Percentiles rank a stretch among this genome's conserved stretches.
These are phyloP conservation scores for Caenorhabditis panamensis DNA, from an alignment of 2,888 invertebrate genomes.

Conservation along the genomic window DNA sequence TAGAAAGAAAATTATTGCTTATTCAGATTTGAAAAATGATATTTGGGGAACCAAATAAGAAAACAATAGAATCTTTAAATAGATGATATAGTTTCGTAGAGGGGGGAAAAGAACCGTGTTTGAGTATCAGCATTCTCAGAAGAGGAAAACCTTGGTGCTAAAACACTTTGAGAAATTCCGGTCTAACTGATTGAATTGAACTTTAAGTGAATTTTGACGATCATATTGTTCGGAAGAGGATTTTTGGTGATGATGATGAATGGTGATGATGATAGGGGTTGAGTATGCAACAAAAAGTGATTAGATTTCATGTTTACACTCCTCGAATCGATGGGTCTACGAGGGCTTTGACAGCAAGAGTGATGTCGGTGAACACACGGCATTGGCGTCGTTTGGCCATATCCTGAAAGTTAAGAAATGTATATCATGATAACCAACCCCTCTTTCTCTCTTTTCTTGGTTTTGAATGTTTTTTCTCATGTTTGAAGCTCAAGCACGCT, in stretches of 20 bases:
- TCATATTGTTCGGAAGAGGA: slow-evolving; percentile 23
- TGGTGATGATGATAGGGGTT: slow-evolving; percentile 4
- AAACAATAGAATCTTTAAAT: slow-evolving; percentile 11
- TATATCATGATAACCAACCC: neutral
- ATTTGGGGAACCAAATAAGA: slow-evolving; percentile 7
- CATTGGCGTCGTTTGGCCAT: slow-evolving; percentile 80
- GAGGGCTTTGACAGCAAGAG: slow-evolving; percentile 61
- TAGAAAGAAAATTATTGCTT: slow-evolving; percentile 5
- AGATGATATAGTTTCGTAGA: slow-evolving; percentile 10
- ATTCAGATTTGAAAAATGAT: neutral
- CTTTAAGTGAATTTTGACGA: slow-evolving; percentile 44
- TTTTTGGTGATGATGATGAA: slow-evolving; percentile 22
- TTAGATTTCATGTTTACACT: slow-evolving; percentile 22
- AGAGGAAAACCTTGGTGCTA: slow-evolving; percentile 4
- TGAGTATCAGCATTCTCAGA: slow-evolving; percentile 39
- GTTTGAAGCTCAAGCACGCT: slow-evolving; percentile 22
- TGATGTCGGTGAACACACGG: slow-evolving; percentile 73
- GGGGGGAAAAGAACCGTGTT: slow-evolving; percentile 25
- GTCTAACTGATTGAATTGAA: slow-evolving; percentile 51
- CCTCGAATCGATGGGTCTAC: slow-evolving; percentile 56
- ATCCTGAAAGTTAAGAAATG: slow-evolving; percentile 65
- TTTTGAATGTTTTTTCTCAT: slow-evolving; percentile 13
- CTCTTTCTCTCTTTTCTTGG: neutral
- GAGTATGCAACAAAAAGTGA: slow-evolving; percentile 3
- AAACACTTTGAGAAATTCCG: neutral